Base-by-base conservation (phyloP, 1,140 invertebrate species). In the Tribolium castaneum region DNA sequence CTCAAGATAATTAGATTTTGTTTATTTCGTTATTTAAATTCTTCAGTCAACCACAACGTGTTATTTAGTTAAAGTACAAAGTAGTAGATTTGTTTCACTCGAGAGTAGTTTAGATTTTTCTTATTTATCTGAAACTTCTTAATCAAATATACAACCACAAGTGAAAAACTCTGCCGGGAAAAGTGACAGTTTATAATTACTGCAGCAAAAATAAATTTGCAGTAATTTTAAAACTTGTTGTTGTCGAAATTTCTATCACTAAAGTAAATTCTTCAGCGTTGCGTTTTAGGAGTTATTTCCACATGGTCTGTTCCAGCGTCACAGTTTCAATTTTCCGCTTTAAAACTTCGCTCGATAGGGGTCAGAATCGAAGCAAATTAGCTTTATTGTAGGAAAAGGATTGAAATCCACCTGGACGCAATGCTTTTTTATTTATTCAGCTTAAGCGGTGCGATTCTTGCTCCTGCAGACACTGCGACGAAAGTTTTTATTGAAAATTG, bases 371-470 rank as follows among this genome's bases (percentile, higher is more conserved):
- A 35, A 66, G 2, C 2, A 66, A 66, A 66, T 66, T 66, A 35
- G 59, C 30, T 35, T n/a, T 66, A 35, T 62, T 66, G 25, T 35
- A 66, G 25, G 30, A 66, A 66, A 59, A 66, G 59, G 59, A 66
- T 66, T 66, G 59, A 66, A 66, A 66, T 66, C 30, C 59, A 66
- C 59, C 59, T 66, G 59, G 59, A 66, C 59, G 30, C 59, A 66
- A 66, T 66, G 59, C 30, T 39, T 30, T 66, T 66, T 66, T 66
- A 66, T 35, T 66, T 39, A 66, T 66, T 35, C 30, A 35, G 14
- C 30, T 34, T 35, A 66, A 66, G 9, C 59, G 59, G 30, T 66
- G 59, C 30, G 59, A 66, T 66, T 66, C 14, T 35, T 66, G 30
- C 59, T 66, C n/a, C 19, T 66, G 19, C 59, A 66, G 39, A 45